Conservation (phyloP, 1,140 invertebrate genomes). For the Orussus abietinus region DNA sequence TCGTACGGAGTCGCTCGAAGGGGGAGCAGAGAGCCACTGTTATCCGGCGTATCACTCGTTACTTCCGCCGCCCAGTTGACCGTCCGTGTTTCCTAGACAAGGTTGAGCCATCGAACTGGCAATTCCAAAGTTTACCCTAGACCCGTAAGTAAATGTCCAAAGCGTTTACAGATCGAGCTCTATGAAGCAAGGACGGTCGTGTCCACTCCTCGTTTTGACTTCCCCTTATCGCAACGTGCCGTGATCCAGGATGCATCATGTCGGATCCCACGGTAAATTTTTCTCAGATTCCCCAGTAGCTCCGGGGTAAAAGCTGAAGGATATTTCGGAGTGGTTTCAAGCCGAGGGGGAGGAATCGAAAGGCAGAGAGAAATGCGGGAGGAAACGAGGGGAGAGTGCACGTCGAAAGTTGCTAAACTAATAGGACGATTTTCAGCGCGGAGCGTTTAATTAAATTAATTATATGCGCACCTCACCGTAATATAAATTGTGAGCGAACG, state of each 20-base stretch:
- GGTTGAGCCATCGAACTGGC: constrained; percentile 21
- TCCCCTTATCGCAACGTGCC: too few relatives aligned
- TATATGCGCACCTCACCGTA: constrained; percentile 49
- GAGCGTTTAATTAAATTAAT: constrained; percentile 54
- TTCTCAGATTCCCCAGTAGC: too few relatives aligned
- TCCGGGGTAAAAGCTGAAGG: too few relatives aligned
- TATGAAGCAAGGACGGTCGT: too few relatives aligned
- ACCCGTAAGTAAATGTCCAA: constrained; percentile 25
- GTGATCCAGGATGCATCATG: too few relatives aligned
- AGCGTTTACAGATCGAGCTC: constrained; percentile 22
- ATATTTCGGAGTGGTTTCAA: too few relatives aligned
- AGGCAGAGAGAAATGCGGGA: constrained; percentile 1
- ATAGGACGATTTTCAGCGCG: constrained; percentile 51
- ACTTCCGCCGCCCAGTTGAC: constrained; percentile 26
- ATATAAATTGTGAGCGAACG: constrained; percentile 50
- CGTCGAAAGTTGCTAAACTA: constrained; percentile 50
- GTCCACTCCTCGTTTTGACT: too few relatives aligned
- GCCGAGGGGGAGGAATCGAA: not conserved
- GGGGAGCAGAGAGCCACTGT: constrained; percentile 10
- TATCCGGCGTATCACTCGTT: constrained; percentile 21
- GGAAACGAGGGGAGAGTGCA: constrained; percentile 24
- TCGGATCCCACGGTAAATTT: too few relatives aligned
- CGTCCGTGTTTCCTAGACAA: constrained; percentile 13
- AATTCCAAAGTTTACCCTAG: constrained; percentile 27
- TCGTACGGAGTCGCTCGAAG: not conserved